phyloP scores from a whole-genome alignment of 1,140 invertebrate species.

The Zaprionus vittiger region DNA sequence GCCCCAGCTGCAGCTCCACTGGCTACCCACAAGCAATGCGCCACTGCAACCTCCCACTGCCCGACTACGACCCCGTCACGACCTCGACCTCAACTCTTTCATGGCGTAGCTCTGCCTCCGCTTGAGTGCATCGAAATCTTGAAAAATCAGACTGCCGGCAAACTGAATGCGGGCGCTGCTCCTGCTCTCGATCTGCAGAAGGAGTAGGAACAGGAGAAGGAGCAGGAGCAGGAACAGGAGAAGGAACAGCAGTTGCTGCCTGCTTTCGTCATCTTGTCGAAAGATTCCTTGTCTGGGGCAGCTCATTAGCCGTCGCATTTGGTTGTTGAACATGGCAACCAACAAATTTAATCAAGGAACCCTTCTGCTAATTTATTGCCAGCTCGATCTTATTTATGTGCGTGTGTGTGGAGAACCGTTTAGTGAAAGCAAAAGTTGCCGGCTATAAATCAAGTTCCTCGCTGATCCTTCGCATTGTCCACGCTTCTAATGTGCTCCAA shows the following conservation, averaged over 20 bases:
- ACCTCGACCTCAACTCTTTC: slow-evolving; percentile 60
- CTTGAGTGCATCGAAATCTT: slow-evolving; percentile 54
- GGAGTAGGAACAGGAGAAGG: not conserved
- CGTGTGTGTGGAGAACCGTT: slow-evolving; percentile 10
- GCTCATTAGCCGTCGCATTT: slow-evolving; percentile 60
- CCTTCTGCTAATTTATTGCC: slow-evolving; percentile 44
- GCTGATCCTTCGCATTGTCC: slow-evolving; percentile 8
- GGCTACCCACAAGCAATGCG: too few relatives aligned
- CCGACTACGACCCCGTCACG: slow-evolving; percentile 43
- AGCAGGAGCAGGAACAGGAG: not conserved
- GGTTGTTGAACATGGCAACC: slow-evolving; percentile 33
- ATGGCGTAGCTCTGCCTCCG: slow-evolving; percentile 6
- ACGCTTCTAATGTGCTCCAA: slow-evolving; percentile 35
- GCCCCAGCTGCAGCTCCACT: not conserved
- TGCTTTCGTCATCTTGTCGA: not conserved
- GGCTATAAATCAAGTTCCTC: slow-evolving; percentile 64
- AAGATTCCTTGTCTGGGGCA: slow-evolving; percentile 5
- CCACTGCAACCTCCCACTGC: not conserved
- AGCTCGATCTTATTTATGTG: slow-evolving; percentile 61
- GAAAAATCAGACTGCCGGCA: slow-evolving; percentile 71
- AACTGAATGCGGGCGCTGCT: slow-evolving; percentile 52
- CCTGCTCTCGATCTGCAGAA: not conserved
- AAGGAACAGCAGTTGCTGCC: not conserved
- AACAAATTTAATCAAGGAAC: slow-evolving; percentile 29
- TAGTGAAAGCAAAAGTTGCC: slow-evolving; percentile 35